Evolutionary conservation across 2,888 invertebrate species (phyloP).

Genomic region (Palloptera scutellata): DNA sequence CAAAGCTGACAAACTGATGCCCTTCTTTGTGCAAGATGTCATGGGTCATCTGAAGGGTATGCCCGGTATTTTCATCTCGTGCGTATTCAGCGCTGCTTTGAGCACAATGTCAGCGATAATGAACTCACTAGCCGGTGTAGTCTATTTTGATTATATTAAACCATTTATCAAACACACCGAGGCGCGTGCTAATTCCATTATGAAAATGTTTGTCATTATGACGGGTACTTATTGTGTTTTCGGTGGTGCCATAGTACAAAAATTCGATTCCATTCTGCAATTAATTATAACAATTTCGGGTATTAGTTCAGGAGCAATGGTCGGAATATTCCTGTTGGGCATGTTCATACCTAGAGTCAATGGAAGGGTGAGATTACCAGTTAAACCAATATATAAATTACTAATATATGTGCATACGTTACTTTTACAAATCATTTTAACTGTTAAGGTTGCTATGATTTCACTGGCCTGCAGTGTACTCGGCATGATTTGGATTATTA

Average conservation of each 20-base stretch:
- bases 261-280: conserved; percentile 67
- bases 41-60: conserved; percentile 67
- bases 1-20: conserved; percentile 66
- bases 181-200: conserved; percentile 64
- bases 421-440: background rate
- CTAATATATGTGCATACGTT: background rate
- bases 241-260: conserved; percentile 64
- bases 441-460: conserved; percentile 49
- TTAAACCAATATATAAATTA: too few species aligned
- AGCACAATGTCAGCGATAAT: conserved; percentile 69
- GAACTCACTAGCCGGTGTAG: conserved; percentile 68
- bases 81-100: conserved; percentile 70
- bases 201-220: conserved; percentile 64
- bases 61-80: conserved; percentile 70
- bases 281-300: conserved; percentile 64
- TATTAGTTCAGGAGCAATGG: conserved; percentile 69
- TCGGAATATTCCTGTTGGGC: conserved; percentile 74
- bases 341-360: conserved; percentile 74
- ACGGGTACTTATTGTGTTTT: conserved; percentile 71
- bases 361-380: conserved; percentile 51
- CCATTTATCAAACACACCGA: conserved; percentile 62
- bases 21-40: conserved; percentile 69
- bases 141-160: conserved; percentile 69
- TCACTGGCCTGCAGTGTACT: conserved; percentile 55
- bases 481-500: conserved; percentile 54